Evolutionary conservation across 2,113 vertebrate species (phyloP).

Genomic region (Callocephalon fimbriatum): DNA sequence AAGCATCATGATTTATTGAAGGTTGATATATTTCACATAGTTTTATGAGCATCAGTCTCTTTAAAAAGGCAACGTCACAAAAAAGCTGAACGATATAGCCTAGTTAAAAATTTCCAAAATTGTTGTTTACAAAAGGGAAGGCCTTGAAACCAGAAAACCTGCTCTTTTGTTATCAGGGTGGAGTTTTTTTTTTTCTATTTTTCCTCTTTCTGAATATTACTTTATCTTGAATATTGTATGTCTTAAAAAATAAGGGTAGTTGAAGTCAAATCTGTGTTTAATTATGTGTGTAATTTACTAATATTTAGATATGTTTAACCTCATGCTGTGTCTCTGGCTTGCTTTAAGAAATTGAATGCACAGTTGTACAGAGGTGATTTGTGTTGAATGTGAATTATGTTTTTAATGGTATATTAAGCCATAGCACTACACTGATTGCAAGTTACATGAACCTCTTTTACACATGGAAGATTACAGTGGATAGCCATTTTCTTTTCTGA

Average conservation of each 20-base stretch:
- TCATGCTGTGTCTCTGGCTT: too few relatives aligned
- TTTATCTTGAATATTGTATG: background rate
- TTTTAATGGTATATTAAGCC: too few relatives aligned
- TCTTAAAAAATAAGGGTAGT: conserved; percentile 50
- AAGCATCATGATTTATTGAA: background rate
- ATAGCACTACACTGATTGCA: too few relatives aligned
- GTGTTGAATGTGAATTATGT: too few relatives aligned
- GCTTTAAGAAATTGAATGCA: too few relatives aligned
- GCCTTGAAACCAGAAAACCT: background rate
- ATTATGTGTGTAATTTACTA: too few relatives aligned
- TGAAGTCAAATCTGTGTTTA: background rate
- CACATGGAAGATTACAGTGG: too few relatives aligned
- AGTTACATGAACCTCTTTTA: too few relatives aligned
- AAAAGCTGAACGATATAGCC: background rate
- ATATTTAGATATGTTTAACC: too few relatives aligned
- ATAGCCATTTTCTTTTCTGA: too few relatives aligned
- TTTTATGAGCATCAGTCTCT: background rate
- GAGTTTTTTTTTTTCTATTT: background rate
- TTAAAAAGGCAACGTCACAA: background rate
- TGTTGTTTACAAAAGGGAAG: background rate
- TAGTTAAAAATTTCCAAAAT: background rate
- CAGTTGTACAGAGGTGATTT: too few relatives aligned
- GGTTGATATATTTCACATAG: background rate
- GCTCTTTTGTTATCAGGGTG: background rate
- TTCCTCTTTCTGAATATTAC: background rate